These are phyloP conservation scores for Limnephilus marmoratus DNA, from an alignment of 2,888 invertebrate genomes.

Conservation along the genomic window DNA sequence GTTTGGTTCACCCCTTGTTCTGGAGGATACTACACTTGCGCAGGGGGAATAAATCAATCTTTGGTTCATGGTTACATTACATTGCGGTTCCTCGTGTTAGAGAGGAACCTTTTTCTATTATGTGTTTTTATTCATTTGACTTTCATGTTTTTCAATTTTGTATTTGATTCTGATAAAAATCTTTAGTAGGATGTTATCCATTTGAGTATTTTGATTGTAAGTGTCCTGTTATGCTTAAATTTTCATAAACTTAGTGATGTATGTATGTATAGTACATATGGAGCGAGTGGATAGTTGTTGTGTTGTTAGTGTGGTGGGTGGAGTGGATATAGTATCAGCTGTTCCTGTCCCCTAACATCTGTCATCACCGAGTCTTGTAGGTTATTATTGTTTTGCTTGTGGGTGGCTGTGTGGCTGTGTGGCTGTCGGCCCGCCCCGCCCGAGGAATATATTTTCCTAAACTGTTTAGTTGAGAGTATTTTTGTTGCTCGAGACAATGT, in stretches of 20 bases:
- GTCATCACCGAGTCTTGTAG: conserved; percentile 29
- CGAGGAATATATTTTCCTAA: conserved; percentile 65
- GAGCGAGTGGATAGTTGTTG: conserved; percentile 19
- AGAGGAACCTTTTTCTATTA: conserved; percentile 71
- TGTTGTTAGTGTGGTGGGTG: not conserved
- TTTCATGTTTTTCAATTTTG: conserved; percentile 78
- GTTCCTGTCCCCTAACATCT: conserved; percentile 21
- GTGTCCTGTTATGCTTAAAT: conserved; percentile 79
- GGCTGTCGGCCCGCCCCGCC: conserved; percentile 5
- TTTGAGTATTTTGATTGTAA: conserved; percentile 77
- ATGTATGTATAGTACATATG: conserved; percentile 44
- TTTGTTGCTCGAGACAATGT: conserved; percentile 70
- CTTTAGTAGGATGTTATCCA: conserved; percentile 79
- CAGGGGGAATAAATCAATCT: conserved; percentile 70
- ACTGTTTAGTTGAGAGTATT: conserved; percentile 64
- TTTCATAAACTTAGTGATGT: conserved; percentile 69
- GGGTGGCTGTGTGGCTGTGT: not conserved
- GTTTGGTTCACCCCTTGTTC: conserved; percentile 67
- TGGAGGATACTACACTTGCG: conserved; percentile 75
- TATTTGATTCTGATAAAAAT: conserved; percentile 78
- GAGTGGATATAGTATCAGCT: not conserved
- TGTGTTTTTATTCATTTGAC: conserved; percentile 76
- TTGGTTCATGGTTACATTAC: conserved; percentile 72
- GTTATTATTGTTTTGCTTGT: conserved; percentile 29
- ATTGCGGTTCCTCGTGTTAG: conserved; percentile 70